These are phyloP conservation scores for Pandemis cinnamomeana DNA, from an alignment of 2,888 invertebrate species.

Conservation along the genomic window DNA sequence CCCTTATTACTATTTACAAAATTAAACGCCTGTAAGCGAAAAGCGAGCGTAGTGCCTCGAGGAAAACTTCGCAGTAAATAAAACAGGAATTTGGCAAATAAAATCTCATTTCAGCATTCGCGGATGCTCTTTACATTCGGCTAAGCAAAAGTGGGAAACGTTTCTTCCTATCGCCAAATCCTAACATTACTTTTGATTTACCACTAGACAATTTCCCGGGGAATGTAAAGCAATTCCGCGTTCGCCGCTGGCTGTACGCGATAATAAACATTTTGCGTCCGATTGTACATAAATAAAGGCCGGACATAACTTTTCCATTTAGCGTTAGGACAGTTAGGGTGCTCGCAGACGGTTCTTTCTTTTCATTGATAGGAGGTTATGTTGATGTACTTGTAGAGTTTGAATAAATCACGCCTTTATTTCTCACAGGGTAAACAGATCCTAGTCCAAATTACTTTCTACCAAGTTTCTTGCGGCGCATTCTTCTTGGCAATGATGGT, in stretches of 20 bases:
- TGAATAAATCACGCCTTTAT: too few relatives aligned
- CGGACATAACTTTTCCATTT: slow-evolving; percentile 33
- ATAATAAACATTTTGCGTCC: slow-evolving; percentile 33
- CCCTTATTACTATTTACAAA: too few relatives aligned
- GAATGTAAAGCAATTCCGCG: slow-evolving; percentile 24
- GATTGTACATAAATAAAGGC: slow-evolving; percentile 23
- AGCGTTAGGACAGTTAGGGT: slow-evolving; percentile 15
- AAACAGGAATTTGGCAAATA: not conserved
- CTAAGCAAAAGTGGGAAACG: not conserved
- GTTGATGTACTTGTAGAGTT: too few relatives aligned
- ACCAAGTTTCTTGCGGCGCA: too few relatives aligned
- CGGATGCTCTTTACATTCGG: not conserved
- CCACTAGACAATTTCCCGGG: slow-evolving; percentile 37
- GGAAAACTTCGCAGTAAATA: too few relatives aligned
- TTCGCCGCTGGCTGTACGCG: slow-evolving; percentile 16
- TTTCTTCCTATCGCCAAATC: slow-evolving; percentile 4
- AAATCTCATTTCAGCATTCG: not conserved
- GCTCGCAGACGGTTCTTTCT: not conserved
- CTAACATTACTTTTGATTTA: slow-evolving; percentile 43
- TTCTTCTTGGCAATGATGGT: too few relatives aligned
- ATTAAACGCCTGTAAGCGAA: too few relatives aligned
- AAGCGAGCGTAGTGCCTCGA: too few relatives aligned
- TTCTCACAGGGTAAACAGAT: too few relatives aligned
- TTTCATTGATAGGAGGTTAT: too few relatives aligned
- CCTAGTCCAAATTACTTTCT: too few relatives aligned